Evolutionary conservation across 2,113 vertebrate genomes (phyloP).

Genomic region (human): GRCh38 chr2:83577501-83578000

Average conservation of each 20-base stretch:
- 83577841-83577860: too few relatives aligned
- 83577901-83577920: too few relatives aligned
- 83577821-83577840: too few relatives aligned
- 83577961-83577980: too few relatives aligned
- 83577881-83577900: too few relatives aligned
- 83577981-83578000: too few relatives aligned
- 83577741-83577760: too few relatives aligned
- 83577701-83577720: background rate
- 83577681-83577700: background rate
- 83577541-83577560: background rate
- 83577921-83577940: too few relatives aligned
- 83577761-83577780: background rate
- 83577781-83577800: background rate
- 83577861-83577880: too few relatives aligned
- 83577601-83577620: conserved; percentile 30
- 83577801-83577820: background rate
- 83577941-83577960: too few relatives aligned
- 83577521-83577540: conserved; percentile 12
- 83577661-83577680: background rate
- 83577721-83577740: background rate
- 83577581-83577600: conserved; percentile 24
- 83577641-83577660: background rate
- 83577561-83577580: conserved; percentile 23
- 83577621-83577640: background rate
- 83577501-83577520: background rate